Conservation (phyloP, 2,797 vertebrate genomes). For the Macropus fuliginosus region DNA sequence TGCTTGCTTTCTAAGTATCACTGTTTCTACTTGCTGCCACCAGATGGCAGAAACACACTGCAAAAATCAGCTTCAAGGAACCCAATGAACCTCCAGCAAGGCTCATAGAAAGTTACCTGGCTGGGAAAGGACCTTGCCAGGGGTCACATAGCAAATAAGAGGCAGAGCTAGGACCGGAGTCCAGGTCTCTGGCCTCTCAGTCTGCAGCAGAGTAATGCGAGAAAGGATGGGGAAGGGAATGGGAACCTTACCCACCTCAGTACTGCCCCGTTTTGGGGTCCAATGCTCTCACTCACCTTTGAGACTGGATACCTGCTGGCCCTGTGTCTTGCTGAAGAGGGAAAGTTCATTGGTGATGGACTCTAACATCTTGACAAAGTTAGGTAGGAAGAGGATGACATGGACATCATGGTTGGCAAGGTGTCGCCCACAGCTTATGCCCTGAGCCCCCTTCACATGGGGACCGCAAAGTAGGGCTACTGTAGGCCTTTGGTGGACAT, state of each 20-base stretch:
- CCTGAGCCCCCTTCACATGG: constrained; percentile 98
- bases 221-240: neutral
- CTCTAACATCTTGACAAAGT: constrained; percentile 98
- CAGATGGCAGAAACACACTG: constrained; percentile 27
- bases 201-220: neutral
- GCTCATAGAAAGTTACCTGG: neutral
- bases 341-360: constrained; percentile 94
- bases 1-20: neutral
- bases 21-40: constrained; percentile 42
- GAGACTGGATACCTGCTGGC: constrained; percentile 95
- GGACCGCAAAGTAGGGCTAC: constrained; percentile 96
- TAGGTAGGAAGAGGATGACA: constrained; percentile 95
- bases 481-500: constrained; percentile 96
- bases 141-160: neutral
- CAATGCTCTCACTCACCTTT: constrained; percentile 89
- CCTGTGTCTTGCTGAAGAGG: constrained; percentile 94
- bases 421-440: constrained; percentile 97
- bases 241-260: neutral
- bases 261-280: neutral
- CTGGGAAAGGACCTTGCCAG: neutral
- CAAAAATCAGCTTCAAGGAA: neutral
- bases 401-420: constrained; percentile 98
- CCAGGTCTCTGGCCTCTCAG: neutral
- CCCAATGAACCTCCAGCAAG: neutral
- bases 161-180: neutral